phyloP scores from a whole-genome alignment of 1,140 invertebrate species.

The Apis mellifera region Amel_HAv3.1 CM009931.2:22309501-22310000 shows the following conservation, averaged over 20 bases:
- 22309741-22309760: not conserved
- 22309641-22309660: constrained; percentile 70
- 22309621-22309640: constrained; percentile 68
- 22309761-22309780: not conserved
- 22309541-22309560: constrained; percentile 78
- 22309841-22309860: not conserved
- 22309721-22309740: constrained; percentile 2
- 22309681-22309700: constrained; percentile 49
- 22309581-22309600: constrained; percentile 71
- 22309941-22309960: too few species aligned
- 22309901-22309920: too few species aligned
- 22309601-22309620: constrained; percentile 74
- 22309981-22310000: too few species aligned
- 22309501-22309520: constrained; percentile 61
- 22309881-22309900: too few species aligned
- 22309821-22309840: not conserved
- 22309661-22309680: constrained; percentile 72
- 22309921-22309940: too few species aligned
- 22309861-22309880: too few species aligned
- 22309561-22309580: constrained; percentile 76
- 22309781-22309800: constrained; percentile 2
- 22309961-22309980: too few species aligned
- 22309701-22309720: constrained; percentile 22
- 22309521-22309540: constrained; percentile 67
- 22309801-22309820: not conserved